phyloP scores from a whole-genome alignment of 1,140 invertebrate genomes.

The Lepidurus arcticus region DNA sequence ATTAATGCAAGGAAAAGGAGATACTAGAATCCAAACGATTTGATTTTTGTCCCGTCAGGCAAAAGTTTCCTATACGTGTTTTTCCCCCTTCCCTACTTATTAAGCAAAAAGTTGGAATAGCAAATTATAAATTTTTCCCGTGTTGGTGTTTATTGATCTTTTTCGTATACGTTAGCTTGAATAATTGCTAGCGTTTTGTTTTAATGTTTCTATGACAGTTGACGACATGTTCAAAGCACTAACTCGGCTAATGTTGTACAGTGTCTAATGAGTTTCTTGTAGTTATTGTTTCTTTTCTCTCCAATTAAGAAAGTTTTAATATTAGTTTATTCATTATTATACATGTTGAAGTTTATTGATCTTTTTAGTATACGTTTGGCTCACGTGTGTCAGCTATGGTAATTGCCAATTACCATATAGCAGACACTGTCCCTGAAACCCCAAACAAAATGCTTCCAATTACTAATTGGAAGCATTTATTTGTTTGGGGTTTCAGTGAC shows the following conservation, averaged over 20 bases:
- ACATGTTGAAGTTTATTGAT: neutral
- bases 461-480: neutral
- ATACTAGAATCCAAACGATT: neutral
- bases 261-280: too few relatives aligned
- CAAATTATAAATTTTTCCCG: neutral
- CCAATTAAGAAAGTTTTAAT: neutral
- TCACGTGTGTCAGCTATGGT: too few relatives aligned
- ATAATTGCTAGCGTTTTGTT: neutral
- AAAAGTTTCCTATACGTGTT: too few relatives aligned
- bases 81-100: neutral
- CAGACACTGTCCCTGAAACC: too few relatives aligned
- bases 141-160: neutral
- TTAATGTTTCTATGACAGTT: too few relatives aligned
- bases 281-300: neutral
- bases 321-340: neutral
- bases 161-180: neutral
- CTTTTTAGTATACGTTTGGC: neutral
- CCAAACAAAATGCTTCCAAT: too few relatives aligned
- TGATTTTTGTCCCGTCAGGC: neutral
- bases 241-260: too few relatives aligned
- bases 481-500: neutral
- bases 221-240: too few relatives aligned
- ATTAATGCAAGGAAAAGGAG: neutral
- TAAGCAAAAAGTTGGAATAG: neutral
- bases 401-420: too few relatives aligned